Evolutionary conservation across 2,888 invertebrate species (phyloP).

Genomic region (Luperina nickerlii): DNA sequence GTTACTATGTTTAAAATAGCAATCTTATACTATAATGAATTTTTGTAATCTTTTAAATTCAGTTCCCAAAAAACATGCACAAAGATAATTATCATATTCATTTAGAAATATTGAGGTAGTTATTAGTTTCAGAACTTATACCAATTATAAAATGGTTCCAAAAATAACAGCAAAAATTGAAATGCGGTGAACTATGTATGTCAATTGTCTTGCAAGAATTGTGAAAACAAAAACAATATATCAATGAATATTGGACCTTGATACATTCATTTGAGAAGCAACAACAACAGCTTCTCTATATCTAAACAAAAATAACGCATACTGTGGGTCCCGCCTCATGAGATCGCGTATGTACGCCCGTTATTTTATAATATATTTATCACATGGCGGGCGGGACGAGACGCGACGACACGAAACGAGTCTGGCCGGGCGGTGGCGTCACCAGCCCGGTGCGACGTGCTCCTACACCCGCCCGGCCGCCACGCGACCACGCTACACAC

Average conservation of each 20-base stretch:
- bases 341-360: constrained; percentile 64
- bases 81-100: constrained; percentile 90
- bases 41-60: constrained; percentile 83
- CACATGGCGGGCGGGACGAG: constrained; percentile 67
- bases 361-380: constrained; percentile 59
- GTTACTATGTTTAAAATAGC: constrained; percentile 89
- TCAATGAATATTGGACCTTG: constrained; percentile 79
- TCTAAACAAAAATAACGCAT: constrained; percentile 67
- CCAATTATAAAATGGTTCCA: constrained; percentile 89
- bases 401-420: constrained; percentile 61
- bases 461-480: constrained; percentile 60
- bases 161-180: constrained; percentile 85
- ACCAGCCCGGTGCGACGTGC: constrained; percentile 47
- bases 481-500: constrained; percentile 64
- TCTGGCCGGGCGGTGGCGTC: constrained; percentile 44
- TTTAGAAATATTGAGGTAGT: constrained; percentile 91
- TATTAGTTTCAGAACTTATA: constrained; percentile 90
- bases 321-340: constrained; percentile 64
- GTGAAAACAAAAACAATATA: constrained; percentile 77
- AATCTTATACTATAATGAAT: constrained; percentile 88
- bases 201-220: constrained; percentile 75
- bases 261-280: constrained; percentile 79
- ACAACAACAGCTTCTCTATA: constrained; percentile 82
- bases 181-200: constrained; percentile 78
- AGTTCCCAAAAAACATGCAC: constrained; percentile 89